A percentile compares a stretch with the other conserved stretches of the same genome.
Conservation (phyloP, 2,113 vertebrate species). For the Cebidichthys violaceus region DNA sequence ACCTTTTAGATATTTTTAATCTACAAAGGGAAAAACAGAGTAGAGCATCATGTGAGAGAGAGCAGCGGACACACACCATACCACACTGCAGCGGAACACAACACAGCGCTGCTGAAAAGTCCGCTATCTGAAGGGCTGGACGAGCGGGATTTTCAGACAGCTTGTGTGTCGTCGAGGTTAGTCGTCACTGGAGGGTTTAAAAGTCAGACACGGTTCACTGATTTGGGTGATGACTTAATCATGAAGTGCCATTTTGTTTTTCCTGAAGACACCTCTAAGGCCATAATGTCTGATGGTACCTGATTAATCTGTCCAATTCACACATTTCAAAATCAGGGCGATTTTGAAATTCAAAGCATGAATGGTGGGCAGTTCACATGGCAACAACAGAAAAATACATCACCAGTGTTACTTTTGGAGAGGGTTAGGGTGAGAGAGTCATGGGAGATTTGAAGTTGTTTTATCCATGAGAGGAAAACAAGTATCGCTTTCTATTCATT, state of each 20-base stretch:
- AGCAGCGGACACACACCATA: slow-evolving; percentile 61
- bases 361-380: slow-evolving; percentile 57
- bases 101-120: slow-evolving; percentile 42
- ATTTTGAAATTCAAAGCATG: slow-evolving; percentile 41
- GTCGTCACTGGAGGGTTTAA: slow-evolving; percentile 51
- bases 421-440: slow-evolving; percentile 49
- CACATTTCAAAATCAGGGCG: slow-evolving; percentile 28
- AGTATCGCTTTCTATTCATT: slow-evolving; percentile 30
- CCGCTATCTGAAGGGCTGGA: neutral
- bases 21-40: slow-evolving; percentile 86
- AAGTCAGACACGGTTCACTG: slow-evolving; percentile 55
- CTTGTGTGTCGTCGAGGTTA: slow-evolving; percentile 57
- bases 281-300: slow-evolving; percentile 36
- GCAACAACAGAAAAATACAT: slow-evolving; percentile 60
- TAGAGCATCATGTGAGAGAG: slow-evolving; percentile 84
- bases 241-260: slow-evolving; percentile 27
- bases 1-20: slow-evolving; percentile 90
- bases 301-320: slow-evolving; percentile 28
- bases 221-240: slow-evolving; percentile 43
- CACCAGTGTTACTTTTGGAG: slow-evolving; percentile 29
- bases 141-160: slow-evolving; percentile 28
- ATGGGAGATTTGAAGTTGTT: slow-evolving; percentile 50
- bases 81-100: slow-evolving; percentile 48
- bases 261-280: slow-evolving; percentile 8
- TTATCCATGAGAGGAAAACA: slow-evolving; percentile 15